Evolutionary conservation across 2,797 vertebrate species (phyloP).

Genomic region (Lagocephalus sceleratus): DNA sequence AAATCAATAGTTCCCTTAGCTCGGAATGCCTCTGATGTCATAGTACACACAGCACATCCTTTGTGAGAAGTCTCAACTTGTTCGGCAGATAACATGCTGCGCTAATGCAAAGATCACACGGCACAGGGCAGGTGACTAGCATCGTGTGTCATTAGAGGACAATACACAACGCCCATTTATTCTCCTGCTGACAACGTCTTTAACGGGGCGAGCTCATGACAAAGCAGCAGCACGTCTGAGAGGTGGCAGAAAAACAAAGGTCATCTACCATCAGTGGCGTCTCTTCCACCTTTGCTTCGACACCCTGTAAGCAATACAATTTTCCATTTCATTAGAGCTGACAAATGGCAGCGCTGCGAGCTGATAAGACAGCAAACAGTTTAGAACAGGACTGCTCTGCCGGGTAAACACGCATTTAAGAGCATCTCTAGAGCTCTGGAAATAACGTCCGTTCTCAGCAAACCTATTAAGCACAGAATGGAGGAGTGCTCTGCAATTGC

Average conservation of each 20-base stretch:
- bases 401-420: slow-evolving; percentile 46
- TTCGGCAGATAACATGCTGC: slow-evolving; percentile 35
- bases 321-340: slow-evolving; percentile 62
- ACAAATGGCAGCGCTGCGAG: slow-evolving; percentile 54
- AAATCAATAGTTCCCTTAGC: slow-evolving; percentile 12
- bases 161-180: slow-evolving; percentile 44
- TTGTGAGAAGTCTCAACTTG: slow-evolving; percentile 33
- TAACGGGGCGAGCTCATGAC: slow-evolving; percentile 38
- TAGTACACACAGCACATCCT: slow-evolving; percentile 31
- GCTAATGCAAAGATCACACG: slow-evolving; percentile 40
- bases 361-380: slow-evolving; percentile 59
- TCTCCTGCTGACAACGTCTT: slow-evolving; percentile 54
- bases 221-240: slow-evolving; percentile 46
- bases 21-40: slow-evolving; percentile 4
- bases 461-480: slow-evolving; percentile 35
- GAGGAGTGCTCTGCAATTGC: slow-evolving; percentile 26
- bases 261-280: slow-evolving; percentile 15
- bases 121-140: slow-evolving; percentile 42
- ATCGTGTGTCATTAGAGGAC: slow-evolving; percentile 47
- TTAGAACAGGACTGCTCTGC: slow-evolving; percentile 30
- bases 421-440: slow-evolving; percentile 39
- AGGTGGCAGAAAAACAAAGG: slow-evolving; percentile 45
- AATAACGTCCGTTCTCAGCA: slow-evolving; percentile 15
- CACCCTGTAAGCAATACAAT: slow-evolving; percentile 39
- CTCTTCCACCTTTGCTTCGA: slow-evolving; percentile 37